Evolutionary conservation across 1,140 invertebrate species (phyloP), one percentile per base, ranked within the genome.

Genomic region (Brachystomella parvula): DNA sequence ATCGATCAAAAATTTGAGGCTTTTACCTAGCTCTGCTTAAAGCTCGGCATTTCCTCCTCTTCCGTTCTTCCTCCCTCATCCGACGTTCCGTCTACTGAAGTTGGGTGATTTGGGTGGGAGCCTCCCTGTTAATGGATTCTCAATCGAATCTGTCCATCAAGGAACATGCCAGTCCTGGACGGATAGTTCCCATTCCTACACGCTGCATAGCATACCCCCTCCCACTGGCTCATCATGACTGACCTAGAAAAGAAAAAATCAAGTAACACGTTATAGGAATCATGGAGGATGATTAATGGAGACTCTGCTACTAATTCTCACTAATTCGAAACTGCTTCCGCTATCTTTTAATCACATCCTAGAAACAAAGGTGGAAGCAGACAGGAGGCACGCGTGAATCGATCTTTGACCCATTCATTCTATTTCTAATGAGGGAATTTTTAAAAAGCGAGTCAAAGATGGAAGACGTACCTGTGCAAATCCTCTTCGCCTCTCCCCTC

Each of bases 101-200:
- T n/a, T n/a, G n/a, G n/a, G n/a, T 53, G 35, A 39, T 24, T 53
- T 53, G 49, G 15, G 21, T 17, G 24, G 49, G 21, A 53, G 24
- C 6, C 49, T 24, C 24, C 24, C 24, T 12, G 15, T 53, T 53
- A 53, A 53, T 53, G 49, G 49, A 53, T 53, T 53, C 49, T 53
- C 49, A 53, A 53, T 53, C 49, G 49, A 53, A 53, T 19, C 49
- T 53, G 49, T 53, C 49, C 49, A 53, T 53, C 49, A 53, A 53
- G 15, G 6, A 24, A 9, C 49, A 53, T 53, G 49, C 49, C 49
- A 53, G 9, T n/a, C n/a, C n/a, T n/a, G 24, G 49, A 19, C 49
- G 49, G 49, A 53, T 24, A 53, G 24, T 24, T n/a, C n/a, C n/a
- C n/a, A n/a, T n/a, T n/a, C n/a, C n/a, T n/a, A n/a, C n/a, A n/a